These are phyloP conservation scores for Equus przewalskii DNA, from an alignment of 2,113 vertebrate species.

Conservation along the genomic window DNA sequence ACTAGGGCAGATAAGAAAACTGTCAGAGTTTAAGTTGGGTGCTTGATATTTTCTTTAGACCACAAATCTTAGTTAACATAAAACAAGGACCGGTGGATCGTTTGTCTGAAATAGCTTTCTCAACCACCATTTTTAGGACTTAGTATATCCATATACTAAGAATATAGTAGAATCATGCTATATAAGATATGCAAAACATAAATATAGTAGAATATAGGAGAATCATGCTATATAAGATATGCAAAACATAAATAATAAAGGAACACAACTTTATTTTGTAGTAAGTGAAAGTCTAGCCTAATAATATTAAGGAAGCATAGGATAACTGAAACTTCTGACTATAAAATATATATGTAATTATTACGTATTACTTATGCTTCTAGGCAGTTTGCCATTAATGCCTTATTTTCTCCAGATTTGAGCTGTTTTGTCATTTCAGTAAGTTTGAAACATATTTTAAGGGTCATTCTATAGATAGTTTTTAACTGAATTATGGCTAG, in stretches of 20 bases:
- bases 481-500: background rate
- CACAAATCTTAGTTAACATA: background rate
- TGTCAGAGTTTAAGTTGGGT: background rate
- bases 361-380: background rate
- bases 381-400: background rate
- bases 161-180: background rate
- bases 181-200: background rate
- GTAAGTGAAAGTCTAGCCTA: background rate
- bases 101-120: background rate
- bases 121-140: background rate
- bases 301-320: background rate
- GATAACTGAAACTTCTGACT: background rate
- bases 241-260: background rate
- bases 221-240: background rate
- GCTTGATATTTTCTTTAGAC: slow-evolving; percentile 13
- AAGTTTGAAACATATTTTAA: slow-evolving; percentile 38
- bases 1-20: background rate
- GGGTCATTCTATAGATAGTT: background rate
- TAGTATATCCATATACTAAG: background rate
- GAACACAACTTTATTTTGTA: background rate
- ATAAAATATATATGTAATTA: background rate
- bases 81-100: background rate
- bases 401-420: background rate
- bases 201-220: background rate
- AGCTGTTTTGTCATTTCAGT: slow-evolving; percentile 35